A percentile compares a stretch with the other conserved stretches of the same genome.
Conservation (phyloP, 1,140 invertebrate species). For the Cydia amplana region DNA sequence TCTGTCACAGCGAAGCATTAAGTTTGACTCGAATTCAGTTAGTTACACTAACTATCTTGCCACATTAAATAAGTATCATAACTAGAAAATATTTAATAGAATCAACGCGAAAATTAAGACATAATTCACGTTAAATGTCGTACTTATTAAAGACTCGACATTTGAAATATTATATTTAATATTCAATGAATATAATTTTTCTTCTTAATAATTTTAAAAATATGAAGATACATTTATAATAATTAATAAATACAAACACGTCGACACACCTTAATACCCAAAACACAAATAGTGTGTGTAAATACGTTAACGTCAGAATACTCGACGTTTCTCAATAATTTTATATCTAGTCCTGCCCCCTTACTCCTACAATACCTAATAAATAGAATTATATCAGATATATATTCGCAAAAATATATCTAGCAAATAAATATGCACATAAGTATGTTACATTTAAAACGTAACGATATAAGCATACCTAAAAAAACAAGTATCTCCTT, state of each 20-base stretch:
- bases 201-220: constrained; percentile 38
- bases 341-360: constrained; percentile 45
- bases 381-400: constrained; percentile 46
- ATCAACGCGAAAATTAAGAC: not conserved
- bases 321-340: constrained; percentile 49
- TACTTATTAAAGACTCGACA: not conserved
- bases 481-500: not conserved
- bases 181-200: constrained; percentile 4
- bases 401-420: constrained; percentile 58
- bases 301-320: constrained; percentile 70
- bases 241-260: constrained; percentile 52
- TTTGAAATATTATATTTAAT: not conserved
- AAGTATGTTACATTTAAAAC: constrained; percentile 10
- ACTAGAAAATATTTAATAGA: constrained; percentile 30
- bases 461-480: not conserved
- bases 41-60: constrained; percentile 28
- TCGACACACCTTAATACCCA: constrained; percentile 59
- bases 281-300: constrained; percentile 58
- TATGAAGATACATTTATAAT: constrained; percentile 54
- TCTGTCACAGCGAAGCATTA: constrained; percentile 22
- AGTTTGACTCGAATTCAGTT: not conserved
- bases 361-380: constrained; percentile 43
- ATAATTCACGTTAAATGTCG: not conserved
- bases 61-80: constrained; percentile 12
- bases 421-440: constrained; percentile 50